A percentile compares a stretch with the other conserved stretches of the same genome.
Conservation (phyloP, 2,113 vertebrate species). For the Nothoprocta pentlandii region DNA sequence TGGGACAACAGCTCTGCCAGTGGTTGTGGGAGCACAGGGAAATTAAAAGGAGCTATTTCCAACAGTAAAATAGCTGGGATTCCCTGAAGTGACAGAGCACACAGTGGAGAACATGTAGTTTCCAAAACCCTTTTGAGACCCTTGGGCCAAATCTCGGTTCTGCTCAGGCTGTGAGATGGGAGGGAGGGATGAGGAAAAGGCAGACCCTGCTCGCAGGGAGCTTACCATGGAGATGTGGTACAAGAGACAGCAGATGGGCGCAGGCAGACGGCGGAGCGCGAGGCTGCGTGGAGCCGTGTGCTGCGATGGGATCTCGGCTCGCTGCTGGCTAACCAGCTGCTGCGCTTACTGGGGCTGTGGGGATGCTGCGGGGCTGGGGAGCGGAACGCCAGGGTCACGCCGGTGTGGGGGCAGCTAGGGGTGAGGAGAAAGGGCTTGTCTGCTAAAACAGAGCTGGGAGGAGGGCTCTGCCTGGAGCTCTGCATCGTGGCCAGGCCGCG, state of each 20-base stretch:
- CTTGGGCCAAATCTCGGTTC: rapidly evolving
- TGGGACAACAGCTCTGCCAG: not conserved
- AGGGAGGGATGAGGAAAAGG: not conserved
- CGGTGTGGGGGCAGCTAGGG: not conserved
- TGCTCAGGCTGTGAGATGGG: rapidly evolving
- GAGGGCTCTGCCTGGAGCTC: not conserved
- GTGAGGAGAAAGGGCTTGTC: not conserved
- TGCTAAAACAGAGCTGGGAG: not conserved
- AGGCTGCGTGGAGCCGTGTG: rapidly evolving
- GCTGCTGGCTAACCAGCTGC: constrained; percentile 24
- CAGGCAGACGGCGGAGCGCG: not conserved
- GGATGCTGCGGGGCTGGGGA: not conserved
- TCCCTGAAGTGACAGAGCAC: no score
- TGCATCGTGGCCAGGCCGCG: not conserved
- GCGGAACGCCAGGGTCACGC: not conserved
- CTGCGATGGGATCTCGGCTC: constrained; percentile 40
- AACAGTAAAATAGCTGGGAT: no score
- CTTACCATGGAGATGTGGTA: not conserved
- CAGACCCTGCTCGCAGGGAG: rapidly evolving
- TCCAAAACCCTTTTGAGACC: not conserved
- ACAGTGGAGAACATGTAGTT: not conserved
- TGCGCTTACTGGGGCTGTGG: not conserved
- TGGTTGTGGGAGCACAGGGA: no score
- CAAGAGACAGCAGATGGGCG: constrained; percentile 35
- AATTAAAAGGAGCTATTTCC: no score